These are phyloP conservation scores for Nannobrachium achirus DNA, from an alignment of 2,113 vertebrate genomes.

Conservation along the genomic window DNA sequence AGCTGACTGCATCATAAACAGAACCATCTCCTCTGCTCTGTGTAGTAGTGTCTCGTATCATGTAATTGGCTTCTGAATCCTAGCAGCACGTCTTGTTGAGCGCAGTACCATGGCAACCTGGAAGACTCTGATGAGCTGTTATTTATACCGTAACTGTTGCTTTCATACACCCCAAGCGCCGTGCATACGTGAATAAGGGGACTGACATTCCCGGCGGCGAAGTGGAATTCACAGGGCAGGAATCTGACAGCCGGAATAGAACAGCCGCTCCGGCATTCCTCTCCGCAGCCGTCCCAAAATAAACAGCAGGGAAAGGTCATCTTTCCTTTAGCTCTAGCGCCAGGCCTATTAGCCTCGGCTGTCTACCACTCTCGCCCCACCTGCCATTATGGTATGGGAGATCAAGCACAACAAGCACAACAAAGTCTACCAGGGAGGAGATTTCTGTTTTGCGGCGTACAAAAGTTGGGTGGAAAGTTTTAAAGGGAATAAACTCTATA, in stretches of 20 bases:
- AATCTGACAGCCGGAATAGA: conserved; percentile 79
- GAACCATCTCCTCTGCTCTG: neutral
- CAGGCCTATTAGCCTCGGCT: conserved; percentile 39
- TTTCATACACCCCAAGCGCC: conserved; percentile 10
- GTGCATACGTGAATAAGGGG: conserved; percentile 46
- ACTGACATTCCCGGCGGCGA: conserved; percentile 59
- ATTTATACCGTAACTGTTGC: conserved; percentile 50
- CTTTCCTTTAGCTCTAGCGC: conserved; percentile 66
- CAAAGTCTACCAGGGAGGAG: neutral
- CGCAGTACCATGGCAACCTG: conserved; percentile 41
- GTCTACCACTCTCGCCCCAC: conserved; percentile 29
- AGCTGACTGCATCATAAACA: conserved; percentile 23
- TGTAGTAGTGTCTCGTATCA: conserved; percentile 10
- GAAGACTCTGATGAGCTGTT: conserved; percentile 26
- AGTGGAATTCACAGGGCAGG: conserved; percentile 73
- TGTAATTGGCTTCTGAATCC: conserved; percentile 9
- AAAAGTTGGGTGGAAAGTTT: neutral
- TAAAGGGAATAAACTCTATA: conserved; percentile 3
- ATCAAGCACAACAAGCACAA: conserved; percentile 8
- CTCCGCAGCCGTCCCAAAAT: conserved; percentile 79
- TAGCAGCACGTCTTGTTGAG: conserved; percentile 10
- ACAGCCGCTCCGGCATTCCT: conserved; percentile 81
- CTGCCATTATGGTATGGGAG: conserved; percentile 16
- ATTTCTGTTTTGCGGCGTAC: conserved; percentile 9
- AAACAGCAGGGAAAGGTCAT: conserved; percentile 80